phyloP scores from a whole-genome alignment of 2,113 vertebrate genomes.

The Amphilophus citrinellus region DNA sequence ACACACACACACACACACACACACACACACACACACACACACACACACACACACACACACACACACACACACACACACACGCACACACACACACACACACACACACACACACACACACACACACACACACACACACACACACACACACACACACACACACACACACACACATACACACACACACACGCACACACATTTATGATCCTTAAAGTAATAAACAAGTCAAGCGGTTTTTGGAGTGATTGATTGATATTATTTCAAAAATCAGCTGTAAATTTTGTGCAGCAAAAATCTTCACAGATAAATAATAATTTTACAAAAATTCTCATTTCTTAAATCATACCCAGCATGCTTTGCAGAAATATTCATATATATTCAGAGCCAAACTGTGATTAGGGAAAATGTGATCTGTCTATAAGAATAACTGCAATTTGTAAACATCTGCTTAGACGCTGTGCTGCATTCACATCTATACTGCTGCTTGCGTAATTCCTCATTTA shows the following conservation, averaged over 20 bases:
- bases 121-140: neutral
- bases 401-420: slow-evolving; percentile 67
- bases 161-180: neutral
- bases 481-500: slow-evolving; percentile 65
- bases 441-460: slow-evolving; percentile 40
- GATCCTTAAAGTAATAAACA: slow-evolving; percentile 19
- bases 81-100: slow-evolving; percentile 2
- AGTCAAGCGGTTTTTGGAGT: slow-evolving; percentile 9
- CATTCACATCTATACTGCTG: slow-evolving; percentile 36
- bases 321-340: neutral
- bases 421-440: slow-evolving; percentile 77
- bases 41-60: neutral
- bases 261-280: slow-evolving; percentile 27
- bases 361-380: slow-evolving; percentile 69
- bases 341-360: slow-evolving; percentile 47
- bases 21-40: neutral
- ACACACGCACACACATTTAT: slow-evolving; percentile 7
- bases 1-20: too few relatives aligned
- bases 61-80: neutral
- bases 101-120: neutral
- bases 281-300: neutral
- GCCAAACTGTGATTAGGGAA: slow-evolving; percentile 37
- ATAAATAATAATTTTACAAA: slow-evolving; percentile 27
- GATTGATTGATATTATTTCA: slow-evolving; percentile 37
- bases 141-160: neutral